Conservation (phyloP, 2,797 vertebrate species). For the Rhinichthys osculus region DNA sequence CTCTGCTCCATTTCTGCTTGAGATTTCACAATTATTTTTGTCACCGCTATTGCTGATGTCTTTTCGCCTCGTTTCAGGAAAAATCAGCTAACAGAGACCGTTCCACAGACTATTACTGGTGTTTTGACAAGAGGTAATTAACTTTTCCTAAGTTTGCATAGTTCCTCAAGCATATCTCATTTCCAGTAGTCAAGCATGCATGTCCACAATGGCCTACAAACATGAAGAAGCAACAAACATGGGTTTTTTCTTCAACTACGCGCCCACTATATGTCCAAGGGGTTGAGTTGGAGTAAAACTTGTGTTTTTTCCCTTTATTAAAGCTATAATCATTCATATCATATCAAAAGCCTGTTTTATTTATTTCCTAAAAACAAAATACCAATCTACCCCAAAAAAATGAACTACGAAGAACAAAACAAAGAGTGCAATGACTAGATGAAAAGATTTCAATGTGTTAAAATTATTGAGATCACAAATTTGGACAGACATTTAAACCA, state of each 20-base stretch:
- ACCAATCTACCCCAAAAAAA: neutral
- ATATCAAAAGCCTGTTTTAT: neutral
- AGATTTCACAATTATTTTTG: slow-evolving; percentile 39
- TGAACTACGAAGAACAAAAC: neutral
- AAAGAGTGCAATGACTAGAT: neutral
- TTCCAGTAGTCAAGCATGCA: slow-evolving; percentile 9
- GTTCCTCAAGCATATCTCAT: neutral
- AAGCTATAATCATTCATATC: neutral
- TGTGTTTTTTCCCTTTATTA: neutral
- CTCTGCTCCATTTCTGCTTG: slow-evolving; percentile 49
- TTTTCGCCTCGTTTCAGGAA: slow-evolving; percentile 5
- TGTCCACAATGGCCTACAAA: neutral
- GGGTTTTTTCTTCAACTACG: neutral
- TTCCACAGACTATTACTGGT: neutral
- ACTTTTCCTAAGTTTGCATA: slow-evolving; percentile 17
- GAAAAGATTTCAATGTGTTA: neutral
- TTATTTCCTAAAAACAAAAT: neutral
- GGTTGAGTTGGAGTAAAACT: neutral
- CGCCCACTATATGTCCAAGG: neutral
- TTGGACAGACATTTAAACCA: neutral
- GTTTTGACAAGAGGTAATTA: slow-evolving; percentile 18
- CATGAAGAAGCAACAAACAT: slow-evolving; percentile 2
- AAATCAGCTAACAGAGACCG: slow-evolving; percentile 2
- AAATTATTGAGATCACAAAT: neutral
- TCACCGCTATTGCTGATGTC: slow-evolving; percentile 3